Evolutionary conservation across 2,113 vertebrate genomes (phyloP).

Genomic region (Prochilodus magdalenae): DNA sequence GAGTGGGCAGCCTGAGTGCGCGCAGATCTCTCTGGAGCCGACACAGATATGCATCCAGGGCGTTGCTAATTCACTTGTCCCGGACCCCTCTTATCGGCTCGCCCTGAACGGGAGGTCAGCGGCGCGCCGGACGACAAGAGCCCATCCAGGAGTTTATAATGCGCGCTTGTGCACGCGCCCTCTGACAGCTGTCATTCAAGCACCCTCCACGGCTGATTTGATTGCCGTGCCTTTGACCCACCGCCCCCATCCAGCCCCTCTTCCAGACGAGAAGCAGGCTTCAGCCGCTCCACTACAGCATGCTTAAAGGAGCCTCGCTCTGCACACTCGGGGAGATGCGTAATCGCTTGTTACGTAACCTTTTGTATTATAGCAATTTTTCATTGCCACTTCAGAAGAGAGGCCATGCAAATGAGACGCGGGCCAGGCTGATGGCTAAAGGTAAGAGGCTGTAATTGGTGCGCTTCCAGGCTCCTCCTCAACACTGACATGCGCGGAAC

Average conservation of each 20-base stretch:
- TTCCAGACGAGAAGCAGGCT: constrained; percentile 44
- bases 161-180: constrained; percentile 45
- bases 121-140: constrained; percentile 46
- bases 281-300: constrained; percentile 32
- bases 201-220: constrained; percentile 56
- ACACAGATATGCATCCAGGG: constrained; percentile 38
- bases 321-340: constrained; percentile 38
- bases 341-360: constrained; percentile 57
- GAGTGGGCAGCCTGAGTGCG: constrained; percentile 26
- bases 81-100: constrained; percentile 52
- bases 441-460: constrained; percentile 59
- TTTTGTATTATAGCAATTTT: constrained; percentile 55
- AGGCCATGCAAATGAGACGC: constrained; percentile 50
- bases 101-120: constrained; percentile 49
- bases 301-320: constrained; percentile 37
- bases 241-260: constrained; percentile 45
- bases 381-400: constrained; percentile 51
- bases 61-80: constrained; percentile 58
- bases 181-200: constrained; percentile 56
- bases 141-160: constrained; percentile 54
- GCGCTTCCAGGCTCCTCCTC: constrained; percentile 35
- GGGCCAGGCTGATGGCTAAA: constrained; percentile 54
- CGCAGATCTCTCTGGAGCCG: constrained; percentile 39
- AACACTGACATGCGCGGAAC: constrained; percentile 66
- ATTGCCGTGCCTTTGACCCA: constrained; percentile 57